phyloP scores from a whole-genome alignment of 53 echinoderm and acorn worm genomes.

The Mesocentrotus franciscanus region DNA sequence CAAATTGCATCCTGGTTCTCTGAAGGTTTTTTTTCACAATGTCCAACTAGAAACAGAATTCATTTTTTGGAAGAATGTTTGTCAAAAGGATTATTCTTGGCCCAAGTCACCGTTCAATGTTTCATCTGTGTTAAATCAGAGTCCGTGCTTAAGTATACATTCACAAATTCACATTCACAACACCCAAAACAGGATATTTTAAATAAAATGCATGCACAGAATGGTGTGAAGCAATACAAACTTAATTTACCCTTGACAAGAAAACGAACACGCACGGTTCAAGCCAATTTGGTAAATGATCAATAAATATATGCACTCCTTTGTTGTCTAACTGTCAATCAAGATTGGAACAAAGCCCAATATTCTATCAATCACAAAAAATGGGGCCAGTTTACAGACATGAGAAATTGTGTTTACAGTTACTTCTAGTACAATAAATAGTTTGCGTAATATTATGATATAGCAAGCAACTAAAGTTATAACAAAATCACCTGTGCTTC shows the following conservation, averaged over 20 bases:
- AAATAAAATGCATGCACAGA: background rate
- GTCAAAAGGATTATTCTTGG: background rate
- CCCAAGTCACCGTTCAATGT: background rate
- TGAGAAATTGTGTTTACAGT: background rate
- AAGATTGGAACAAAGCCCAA: conserved; percentile 5
- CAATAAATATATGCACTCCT: conserved; percentile 30
- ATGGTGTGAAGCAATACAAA: background rate
- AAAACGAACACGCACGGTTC: conserved; percentile 6
- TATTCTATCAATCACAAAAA: conserved; percentile 29
- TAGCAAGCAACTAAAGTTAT: background rate
- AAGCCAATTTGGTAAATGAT: conserved; percentile 49
- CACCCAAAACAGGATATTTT: background rate
- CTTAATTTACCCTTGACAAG: conserved; percentile 10
- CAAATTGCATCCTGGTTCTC: background rate
- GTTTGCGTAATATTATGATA: background rate
- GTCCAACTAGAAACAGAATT: background rate
- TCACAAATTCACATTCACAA: background rate
- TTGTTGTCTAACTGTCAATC: conserved; percentile 29
- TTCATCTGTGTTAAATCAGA: background rate
- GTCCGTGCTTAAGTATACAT: background rate
- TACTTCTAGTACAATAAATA: conserved; percentile 2
- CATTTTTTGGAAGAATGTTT: background rate
- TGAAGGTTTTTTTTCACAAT: background rate
- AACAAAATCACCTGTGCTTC: background rate
- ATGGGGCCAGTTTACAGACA: conserved; percentile 7